A percentile compares a stretch with the other conserved stretches of the same genome.
phyloP scores from a whole-genome alignment of 2,888 invertebrate genomes.

The Callyntrura sp. region DNA sequence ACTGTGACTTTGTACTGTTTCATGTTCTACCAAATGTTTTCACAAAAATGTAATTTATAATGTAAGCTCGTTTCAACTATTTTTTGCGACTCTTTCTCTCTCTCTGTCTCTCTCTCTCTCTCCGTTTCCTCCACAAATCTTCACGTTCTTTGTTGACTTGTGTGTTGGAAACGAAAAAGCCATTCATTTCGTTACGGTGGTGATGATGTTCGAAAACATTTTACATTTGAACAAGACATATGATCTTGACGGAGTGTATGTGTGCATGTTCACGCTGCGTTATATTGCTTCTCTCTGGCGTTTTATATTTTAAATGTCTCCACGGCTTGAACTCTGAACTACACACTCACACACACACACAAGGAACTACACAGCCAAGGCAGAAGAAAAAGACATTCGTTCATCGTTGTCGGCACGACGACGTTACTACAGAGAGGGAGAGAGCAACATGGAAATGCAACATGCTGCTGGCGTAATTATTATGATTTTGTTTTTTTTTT shows the following conservation, averaged over 20 bases:
- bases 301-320: neutral
- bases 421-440: too few relatives aligned
- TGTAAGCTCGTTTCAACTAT: neutral
- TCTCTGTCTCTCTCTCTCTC: too few relatives aligned
- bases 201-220: neutral
- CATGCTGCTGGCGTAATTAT: neutral
- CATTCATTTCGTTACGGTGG: too few relatives aligned
- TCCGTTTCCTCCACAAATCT: too few relatives aligned
- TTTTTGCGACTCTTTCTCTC: too few relatives aligned
- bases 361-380: neutral
- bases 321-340: neutral
- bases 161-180: too few relatives aligned
- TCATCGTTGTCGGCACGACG: neutral
- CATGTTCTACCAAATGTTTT: too few relatives aligned
- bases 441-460: slow-evolving; percentile 4
- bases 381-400: too few relatives aligned
- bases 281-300: neutral
- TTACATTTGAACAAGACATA: neutral
- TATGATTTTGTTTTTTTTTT: neutral
- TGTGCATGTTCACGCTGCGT: neutral
- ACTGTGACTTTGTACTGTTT: too few relatives aligned
- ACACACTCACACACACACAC: neutral
- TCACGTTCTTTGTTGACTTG: too few relatives aligned
- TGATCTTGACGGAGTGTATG: neutral
- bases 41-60: neutral